Evolutionary conservation across 2,888 invertebrate genomes (phyloP).

Genomic region (Hydrotaea diabolus): DNA sequence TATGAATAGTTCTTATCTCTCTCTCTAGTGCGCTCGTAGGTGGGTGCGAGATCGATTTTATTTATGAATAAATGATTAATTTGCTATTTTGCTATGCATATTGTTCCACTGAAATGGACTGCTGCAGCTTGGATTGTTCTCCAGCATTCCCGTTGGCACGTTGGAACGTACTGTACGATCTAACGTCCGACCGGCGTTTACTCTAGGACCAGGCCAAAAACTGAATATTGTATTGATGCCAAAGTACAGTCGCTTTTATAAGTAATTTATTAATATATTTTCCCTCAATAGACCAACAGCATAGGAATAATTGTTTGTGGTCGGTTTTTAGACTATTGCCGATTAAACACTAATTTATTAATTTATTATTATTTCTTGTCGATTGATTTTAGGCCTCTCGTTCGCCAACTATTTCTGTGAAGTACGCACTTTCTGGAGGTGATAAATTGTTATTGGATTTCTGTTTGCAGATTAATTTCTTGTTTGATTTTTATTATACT

Average conservation of each 20-base stretch:
- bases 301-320: slow-evolving; percentile 62
- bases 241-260: slow-evolving; percentile 46
- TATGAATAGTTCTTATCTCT: slow-evolving; percentile 79
- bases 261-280: slow-evolving; percentile 79
- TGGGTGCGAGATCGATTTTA: slow-evolving; percentile 47
- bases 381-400: slow-evolving; percentile 20
- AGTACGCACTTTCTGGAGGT: no score
- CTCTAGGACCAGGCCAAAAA: slow-evolving; percentile 29
- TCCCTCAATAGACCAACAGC: slow-evolving; percentile 54
- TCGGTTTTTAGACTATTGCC: neutral
- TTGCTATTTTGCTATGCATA: slow-evolving; percentile 47
- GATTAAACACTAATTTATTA: slow-evolving; percentile 61
- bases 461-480: neutral
- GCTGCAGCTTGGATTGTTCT: neutral
- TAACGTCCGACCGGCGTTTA: neutral
- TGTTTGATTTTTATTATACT: slow-evolving; percentile 10
- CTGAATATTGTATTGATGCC: slow-evolving; percentile 60
- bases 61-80: slow-evolving; percentile 77
- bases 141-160: neutral
- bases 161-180: neutral
- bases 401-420: neutral
- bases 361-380: slow-evolving; percentile 56
- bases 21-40: slow-evolving; percentile 38
- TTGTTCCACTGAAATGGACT: neutral
- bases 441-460: neutral